Evolutionary conservation across 2,888 invertebrate species (phyloP).

Genomic region (Chrysolina haemoptera): DNA sequence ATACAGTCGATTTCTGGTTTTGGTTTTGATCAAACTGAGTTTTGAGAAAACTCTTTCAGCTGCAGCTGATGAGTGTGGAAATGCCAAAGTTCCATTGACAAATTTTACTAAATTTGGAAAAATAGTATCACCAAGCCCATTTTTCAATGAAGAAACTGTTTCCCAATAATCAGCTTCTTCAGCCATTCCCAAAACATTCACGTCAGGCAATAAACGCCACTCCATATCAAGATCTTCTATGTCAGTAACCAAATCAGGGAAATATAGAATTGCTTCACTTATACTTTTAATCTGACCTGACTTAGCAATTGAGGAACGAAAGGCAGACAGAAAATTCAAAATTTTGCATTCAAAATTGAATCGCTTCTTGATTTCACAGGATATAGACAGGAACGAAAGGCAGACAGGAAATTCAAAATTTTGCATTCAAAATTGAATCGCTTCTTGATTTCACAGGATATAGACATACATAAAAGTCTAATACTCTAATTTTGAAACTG

Average conservation of each 20-base stretch:
- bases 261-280: not conserved
- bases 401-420: not conserved
- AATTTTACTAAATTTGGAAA: conserved; percentile 32
- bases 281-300: not conserved
- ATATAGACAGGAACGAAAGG: not conserved
- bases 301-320: not conserved
- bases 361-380: too few relatives aligned
- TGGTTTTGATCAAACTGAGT: conserved; percentile 45
- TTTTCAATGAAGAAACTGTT: conserved; percentile 20
- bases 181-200: not conserved
- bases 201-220: conserved; percentile 16
- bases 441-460: not conserved
- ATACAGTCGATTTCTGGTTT: conserved; percentile 44
- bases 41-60: conserved; percentile 51
- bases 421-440: not conserved
- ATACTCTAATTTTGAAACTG: not conserved
- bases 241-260: not conserved
- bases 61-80: conserved; percentile 52
- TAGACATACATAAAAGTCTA: not conserved
- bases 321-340: not conserved
- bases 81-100: conserved; percentile 37
- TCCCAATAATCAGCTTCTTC: conserved; percentile 30
- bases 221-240: conserved; percentile 25
- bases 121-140: conserved; percentile 17
- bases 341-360: not conserved